Conservation (phyloP, 2,113 vertebrate species). For the Colaptes auratus region DNA sequence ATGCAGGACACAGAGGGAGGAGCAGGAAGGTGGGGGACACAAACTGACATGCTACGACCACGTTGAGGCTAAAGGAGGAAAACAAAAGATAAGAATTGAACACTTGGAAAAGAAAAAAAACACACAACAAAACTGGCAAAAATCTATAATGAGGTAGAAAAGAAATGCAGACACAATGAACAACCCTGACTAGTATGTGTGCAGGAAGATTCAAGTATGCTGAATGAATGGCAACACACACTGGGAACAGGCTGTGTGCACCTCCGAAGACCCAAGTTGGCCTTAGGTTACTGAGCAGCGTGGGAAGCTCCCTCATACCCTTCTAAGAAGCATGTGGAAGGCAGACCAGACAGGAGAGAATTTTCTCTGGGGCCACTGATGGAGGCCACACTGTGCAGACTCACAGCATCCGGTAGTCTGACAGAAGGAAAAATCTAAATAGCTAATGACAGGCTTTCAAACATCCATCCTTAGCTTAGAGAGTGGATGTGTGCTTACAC, state of each 20-base stretch:
- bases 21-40: conserved; percentile 89
- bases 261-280: neutral
- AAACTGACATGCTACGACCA: conserved; percentile 98
- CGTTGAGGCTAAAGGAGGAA: conserved; percentile 84
- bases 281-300: neutral
- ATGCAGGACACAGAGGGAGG: conserved; percentile 78
- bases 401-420: neutral
- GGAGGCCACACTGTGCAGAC: neutral
- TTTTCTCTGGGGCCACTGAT: neutral
- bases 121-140: conserved; percentile 50
- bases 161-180: conserved; percentile 49
- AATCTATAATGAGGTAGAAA: conserved; percentile 64
- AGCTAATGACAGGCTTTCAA: neutral
- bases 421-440: neutral
- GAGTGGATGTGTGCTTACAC: neutral
- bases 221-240: conserved; percentile 40
- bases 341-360: neutral
- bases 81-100: conserved; percentile 79
- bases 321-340: neutral
- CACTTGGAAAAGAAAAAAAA: conserved; percentile 64
- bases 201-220: conserved; percentile 16
- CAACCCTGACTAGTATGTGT: neutral
- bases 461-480: neutral
- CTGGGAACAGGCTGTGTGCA: conserved; percentile 2
- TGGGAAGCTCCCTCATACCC: neutral